Base-by-base conservation (phyloP, 2,888 invertebrate species). In the Lithophane semibrunnea region DNA sequence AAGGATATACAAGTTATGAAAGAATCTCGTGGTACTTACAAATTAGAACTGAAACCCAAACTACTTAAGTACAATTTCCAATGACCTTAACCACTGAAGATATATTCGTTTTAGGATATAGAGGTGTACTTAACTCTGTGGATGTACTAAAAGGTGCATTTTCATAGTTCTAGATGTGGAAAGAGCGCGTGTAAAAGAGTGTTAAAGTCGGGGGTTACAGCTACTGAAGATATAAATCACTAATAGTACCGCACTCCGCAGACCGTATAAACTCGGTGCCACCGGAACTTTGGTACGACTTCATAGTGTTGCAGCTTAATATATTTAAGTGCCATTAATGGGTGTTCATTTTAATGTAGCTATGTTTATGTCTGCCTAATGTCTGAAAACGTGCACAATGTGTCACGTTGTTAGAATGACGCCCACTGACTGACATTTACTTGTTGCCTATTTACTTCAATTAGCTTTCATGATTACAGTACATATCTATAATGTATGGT, bases 391-490 rank as follows among this genome's bases (percentile, higher is more conserved):
- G 80, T 77, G 71, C 58, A 18, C 64, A 24, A 37, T 29, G n/a
- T 80, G 73, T 84, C 84, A 80, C 80, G 77, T 84, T 83, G 64
- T 42, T 61, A 49, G 21, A 70, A 52, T 44, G 21, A 47, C 64
- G 54, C 66, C 76, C 52, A 69, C 68, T 18, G 68, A 76, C 58
- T 72, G 56, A 63, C 71, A 61, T 68, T 42, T 65, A 74, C 68
- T 69, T 72, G 47, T 54, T 21, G 81, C 54, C 72, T 66, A 80
- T 84, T 84, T 74, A 56, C 68, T 69, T 77, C 74, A 83, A 80
- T 83, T 80, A 72, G 8, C 52, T 72, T 67, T 73, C 44, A 70
- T 80, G 44, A 73, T 71, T 68, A 67, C 60, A 68, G 49, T 13
- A 29, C 67, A 13, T 49, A 63, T 0, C 13, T 44, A 37, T n/a